Evolutionary conservation across 2,888 invertebrate species (phyloP).

Genomic region (Eumerus sabulonum): DNA sequence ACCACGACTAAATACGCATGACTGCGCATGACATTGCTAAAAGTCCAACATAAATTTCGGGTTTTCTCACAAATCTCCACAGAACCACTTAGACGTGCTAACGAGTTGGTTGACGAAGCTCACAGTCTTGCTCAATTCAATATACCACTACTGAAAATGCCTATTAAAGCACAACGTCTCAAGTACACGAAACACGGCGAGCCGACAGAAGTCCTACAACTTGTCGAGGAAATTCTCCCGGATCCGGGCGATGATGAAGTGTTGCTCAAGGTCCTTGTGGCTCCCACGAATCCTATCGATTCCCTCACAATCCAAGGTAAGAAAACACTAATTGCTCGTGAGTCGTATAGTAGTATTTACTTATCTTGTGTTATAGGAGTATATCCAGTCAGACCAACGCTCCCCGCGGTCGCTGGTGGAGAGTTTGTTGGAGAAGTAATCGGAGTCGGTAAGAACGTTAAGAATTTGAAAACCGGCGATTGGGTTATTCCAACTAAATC

Average conservation of each 20-base stretch:
- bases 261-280: conserved; percentile 90
- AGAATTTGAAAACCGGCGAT: conserved; percentile 83
- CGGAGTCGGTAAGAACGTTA: conserved; percentile 83
- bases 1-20: too few relatives aligned
- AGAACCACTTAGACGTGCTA: conserved; percentile 44
- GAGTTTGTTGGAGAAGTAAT: conserved; percentile 95
- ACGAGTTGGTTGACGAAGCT: neutral
- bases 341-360: too few relatives aligned
- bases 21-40: too few relatives aligned
- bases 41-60: too few relatives aligned
- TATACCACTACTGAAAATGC: conserved; percentile 71
- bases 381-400: conserved; percentile 87
- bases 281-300: conserved; percentile 98
- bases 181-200: conserved; percentile 90
- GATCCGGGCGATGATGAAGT: conserved; percentile 84
- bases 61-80: too few relatives aligned
- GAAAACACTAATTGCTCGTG: neutral
- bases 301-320: conserved; percentile 97
- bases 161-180: conserved; percentile 80
- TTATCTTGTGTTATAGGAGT: conserved; percentile 78
- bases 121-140: neutral
- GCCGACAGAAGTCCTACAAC: conserved; percentile 87
- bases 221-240: conserved; percentile 81
- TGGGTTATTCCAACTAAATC: conserved; percentile 88
- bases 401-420: conserved; percentile 96